Percentiles rank a stretch among this genome's conserved stretches.
These are phyloP conservation scores for Phalera bucephala DNA, from an alignment of 2,888 invertebrate species.

Conservation along the genomic window DNA sequence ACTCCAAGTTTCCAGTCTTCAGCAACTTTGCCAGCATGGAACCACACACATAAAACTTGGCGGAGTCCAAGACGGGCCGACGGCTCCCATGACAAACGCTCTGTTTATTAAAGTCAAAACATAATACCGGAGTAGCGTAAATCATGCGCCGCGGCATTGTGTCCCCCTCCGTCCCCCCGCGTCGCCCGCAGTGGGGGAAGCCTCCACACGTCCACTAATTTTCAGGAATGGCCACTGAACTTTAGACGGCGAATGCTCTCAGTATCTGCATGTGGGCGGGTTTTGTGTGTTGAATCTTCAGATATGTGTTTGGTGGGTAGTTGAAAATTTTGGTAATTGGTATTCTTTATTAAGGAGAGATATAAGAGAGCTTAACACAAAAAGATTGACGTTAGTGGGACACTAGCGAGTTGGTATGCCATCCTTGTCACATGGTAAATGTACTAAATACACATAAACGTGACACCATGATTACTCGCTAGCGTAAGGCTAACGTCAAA, in stretches of 20 bases:
- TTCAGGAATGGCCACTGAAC: conserved; percentile 75
- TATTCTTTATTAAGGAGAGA: no score
- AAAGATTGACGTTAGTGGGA: no score
- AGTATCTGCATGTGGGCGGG: conserved; percentile 44
- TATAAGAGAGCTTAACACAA: no score
- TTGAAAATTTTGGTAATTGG: no score
- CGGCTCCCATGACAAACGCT: conserved; percentile 72
- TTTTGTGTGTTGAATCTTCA: no score
- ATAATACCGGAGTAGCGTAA: conserved; percentile 85
- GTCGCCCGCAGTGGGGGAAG: conserved; percentile 32
- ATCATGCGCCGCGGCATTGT: conserved; percentile 76
- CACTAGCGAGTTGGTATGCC: no score
- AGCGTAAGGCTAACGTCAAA: no score
- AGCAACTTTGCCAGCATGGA: not conserved
- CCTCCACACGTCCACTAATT: conserved; percentile 70
- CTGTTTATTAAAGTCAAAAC: conserved; percentile 86
- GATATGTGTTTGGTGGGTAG: no score
- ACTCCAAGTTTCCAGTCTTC: not conserved
- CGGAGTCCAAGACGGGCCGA: conserved; percentile 54
- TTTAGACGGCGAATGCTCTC: conserved; percentile 52
- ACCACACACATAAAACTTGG: conserved; percentile 29
- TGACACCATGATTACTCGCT: no score
- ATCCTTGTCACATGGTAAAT: no score
- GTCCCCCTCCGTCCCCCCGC: conserved; percentile 37
- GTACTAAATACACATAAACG: no score